Evolutionary conservation across 2,113 vertebrate species (phyloP).

Genomic region (Sapajus apella): DNA sequence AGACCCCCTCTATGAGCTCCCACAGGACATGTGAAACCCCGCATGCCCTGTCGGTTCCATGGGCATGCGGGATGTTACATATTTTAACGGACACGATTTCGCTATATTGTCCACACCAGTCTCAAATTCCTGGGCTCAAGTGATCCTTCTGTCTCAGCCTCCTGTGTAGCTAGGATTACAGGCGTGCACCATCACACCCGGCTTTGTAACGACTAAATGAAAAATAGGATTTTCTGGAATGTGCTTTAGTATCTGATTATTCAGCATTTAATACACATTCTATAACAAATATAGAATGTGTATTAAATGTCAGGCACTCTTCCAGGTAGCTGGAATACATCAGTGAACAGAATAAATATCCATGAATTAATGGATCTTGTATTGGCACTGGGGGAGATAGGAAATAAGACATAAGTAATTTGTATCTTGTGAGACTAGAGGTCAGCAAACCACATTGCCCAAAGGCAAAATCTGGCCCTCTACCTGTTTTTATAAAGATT

Average conservation of each 20-base stretch:
- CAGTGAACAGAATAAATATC: background rate
- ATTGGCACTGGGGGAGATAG: background rate
- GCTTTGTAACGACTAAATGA: background rate
- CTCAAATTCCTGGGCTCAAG: background rate
- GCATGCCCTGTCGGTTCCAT: no score
- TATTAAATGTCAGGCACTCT: background rate
- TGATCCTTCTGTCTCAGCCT: background rate
- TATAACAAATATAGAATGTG: background rate
- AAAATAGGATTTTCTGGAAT: background rate
- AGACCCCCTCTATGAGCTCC: background rate
- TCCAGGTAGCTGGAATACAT: background rate
- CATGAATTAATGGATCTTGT: background rate
- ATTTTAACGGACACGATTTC: background rate
- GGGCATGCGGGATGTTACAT: background rate
- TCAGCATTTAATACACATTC: no score
- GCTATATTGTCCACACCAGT: accelerated
- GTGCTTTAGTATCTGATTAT: background rate
- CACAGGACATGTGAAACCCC: background rate
- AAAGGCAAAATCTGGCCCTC: background rate
- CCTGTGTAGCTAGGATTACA: background rate
- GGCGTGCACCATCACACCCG: accelerated
- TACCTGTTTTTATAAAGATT: background rate
- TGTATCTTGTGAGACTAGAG: background rate
- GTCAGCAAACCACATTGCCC: background rate
- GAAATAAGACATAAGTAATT: background rate